Conservation (phyloP, 2,888 invertebrate genomes). For the Parelbella ahira region DNA sequence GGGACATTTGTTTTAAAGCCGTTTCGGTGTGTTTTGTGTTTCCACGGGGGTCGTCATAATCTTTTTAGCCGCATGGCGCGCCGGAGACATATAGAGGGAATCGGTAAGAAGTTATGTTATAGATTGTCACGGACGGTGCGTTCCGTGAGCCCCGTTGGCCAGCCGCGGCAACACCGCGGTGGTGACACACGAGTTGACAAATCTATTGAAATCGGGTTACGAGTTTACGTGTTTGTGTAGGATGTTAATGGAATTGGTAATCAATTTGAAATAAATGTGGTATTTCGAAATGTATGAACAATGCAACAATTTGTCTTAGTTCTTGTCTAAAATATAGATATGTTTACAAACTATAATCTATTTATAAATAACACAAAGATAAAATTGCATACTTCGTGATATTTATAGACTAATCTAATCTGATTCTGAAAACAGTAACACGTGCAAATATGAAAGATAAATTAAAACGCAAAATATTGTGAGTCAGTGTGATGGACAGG, state of each 20-base stretch:
- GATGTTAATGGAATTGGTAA: no score
- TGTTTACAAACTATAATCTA: no score
- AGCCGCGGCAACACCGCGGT: constrained; percentile 22
- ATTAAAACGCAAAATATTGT: constrained; percentile 23
- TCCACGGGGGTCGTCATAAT: constrained; percentile 72
- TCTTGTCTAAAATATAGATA: no score
- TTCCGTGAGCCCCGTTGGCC: constrained; percentile 35
- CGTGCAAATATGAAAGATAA: constrained; percentile 1
- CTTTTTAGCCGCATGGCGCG: constrained; percentile 74
- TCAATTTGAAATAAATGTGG: no score
- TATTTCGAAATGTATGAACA: no score
- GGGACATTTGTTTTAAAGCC: constrained; percentile 46
- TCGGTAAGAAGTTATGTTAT: constrained; percentile 56
- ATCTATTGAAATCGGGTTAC: constrained; percentile 14
- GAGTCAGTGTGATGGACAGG: constrained; percentile 19
- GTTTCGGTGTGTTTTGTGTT: constrained; percentile 62
- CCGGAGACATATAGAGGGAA: constrained; percentile 59
- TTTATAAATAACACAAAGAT: no score
- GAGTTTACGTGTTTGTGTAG: constrained; percentile 7
- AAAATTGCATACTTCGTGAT: no score
- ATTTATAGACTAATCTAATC: no score
- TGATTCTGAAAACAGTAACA: no score
- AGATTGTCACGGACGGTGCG: constrained; percentile 48
- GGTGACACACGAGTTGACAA: constrained; percentile 12
- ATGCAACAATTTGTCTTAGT: no score